Base-by-base conservation (phyloP, 2,797 vertebrate genomes). In the Catharus ustulatus region DNA sequence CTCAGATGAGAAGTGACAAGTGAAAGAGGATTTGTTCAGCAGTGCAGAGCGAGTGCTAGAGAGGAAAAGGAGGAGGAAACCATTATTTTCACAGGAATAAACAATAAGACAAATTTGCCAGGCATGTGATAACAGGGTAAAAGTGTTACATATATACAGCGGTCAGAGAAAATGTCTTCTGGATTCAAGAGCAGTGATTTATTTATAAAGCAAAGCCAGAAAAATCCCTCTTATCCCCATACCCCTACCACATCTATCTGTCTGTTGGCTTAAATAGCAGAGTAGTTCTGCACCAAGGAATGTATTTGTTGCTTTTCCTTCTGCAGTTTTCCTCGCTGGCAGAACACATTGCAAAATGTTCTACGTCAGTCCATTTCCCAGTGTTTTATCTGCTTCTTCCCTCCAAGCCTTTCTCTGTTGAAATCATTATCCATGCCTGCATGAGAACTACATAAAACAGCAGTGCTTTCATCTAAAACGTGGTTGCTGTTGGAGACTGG, bases 201-300 rank as follows among this genome's bases (percentile, higher is more conserved):
- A 94, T 92, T 93, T 95, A 91, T 94, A 78, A 93, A 93, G 87
- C 43, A 57, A 94, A 94, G 83, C 87, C 90, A 85, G 73, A 92
- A 89, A 84, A 95, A 92, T 89, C 72, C 52, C 32, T 59, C n/a
- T 78, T 78, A 55, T 92, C 69, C 58, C 58, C 75, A 75, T 95
- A 78, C 52, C 90, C 79, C 66, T 89, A 81, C 81, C 87, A 86
- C 87, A 95, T 93, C 92, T 94, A 32, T 86, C 84, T 86, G 45
- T 52, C 34, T 71, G 10, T 89, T 95, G 89, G 93, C 79, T 94
- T 81, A 38, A 75, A 73, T 13, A 85, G 62, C 76, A 93, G 24
- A 87, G 73, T 30, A 43, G 73, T 78, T 92, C 82, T 2, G 1
- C 3, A 59, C 67, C 87, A 93, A 93, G 32, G 76, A 96, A 93